Evolutionary conservation across 2,113 vertebrate species (phyloP), one percentile per base, ranked within the genome.

Genomic region (Chaetodon auriga): DNA sequence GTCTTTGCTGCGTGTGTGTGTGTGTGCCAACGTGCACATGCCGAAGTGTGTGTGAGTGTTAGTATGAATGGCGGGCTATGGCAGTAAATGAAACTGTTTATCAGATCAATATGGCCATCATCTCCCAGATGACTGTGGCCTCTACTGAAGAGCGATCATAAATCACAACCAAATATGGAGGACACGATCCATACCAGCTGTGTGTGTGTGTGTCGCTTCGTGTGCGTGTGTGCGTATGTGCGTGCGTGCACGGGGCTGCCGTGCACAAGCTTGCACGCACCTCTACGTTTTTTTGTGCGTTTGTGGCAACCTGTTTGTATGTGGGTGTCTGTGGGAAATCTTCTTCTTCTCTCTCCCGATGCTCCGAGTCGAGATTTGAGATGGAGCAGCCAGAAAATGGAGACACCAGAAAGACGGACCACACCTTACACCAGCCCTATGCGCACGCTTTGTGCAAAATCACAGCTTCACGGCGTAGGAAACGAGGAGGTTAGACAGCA

Each of bases 21-120:
- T 49, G 68, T 60, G 70, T 71, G 58, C 41, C 30, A 23, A 23
- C 69, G 77, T 76, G 70, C 68, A 60, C 48, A 68, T 54, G 73
- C 77, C 65, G n/a, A 13, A 6, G 64, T 63, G 57, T 48, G 70
- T 63, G 41, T 74, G 70, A 25, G 68, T 54, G 83, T 54, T 82
- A 38, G 80, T 85, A 66, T 89, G 91, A 93, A 91, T 90, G 92
- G 90, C 74, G 76, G 86, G 82, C 87, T 90, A 88, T 83, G 91
- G 92, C 90, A 93, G 93, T 92, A 93, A 94, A 94, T 94, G 90
- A 93, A 94, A 94, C 88, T 92, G 92, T 94, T 94, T 94, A 94
- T 93, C 91, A 88, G 92, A 94, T 94, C 93, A 94, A 94, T 93
- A 94, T 86, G 91, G 93, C 87, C 92, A 94, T 94, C 94, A 94